A percentile compares a stretch with the other conserved stretches of the same genome.
Conservation (phyloP, 1,140 invertebrate species). For the Aethina tumida region DNA sequence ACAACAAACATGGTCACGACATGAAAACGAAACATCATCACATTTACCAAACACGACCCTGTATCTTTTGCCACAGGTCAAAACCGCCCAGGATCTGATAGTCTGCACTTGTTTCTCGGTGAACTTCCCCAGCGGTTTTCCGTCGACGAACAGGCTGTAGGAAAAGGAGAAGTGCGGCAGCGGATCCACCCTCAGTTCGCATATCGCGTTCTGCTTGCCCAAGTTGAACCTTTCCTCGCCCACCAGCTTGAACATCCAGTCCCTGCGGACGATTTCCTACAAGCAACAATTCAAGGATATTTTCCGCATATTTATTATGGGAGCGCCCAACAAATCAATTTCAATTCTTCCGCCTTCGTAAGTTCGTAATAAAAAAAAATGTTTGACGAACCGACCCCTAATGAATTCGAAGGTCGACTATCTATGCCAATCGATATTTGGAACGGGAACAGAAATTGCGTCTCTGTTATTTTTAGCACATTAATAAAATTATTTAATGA, state of each 20-base stretch:
- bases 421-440: too few relatives aligned
- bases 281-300: conserved; percentile 28
- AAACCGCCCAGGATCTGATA: conserved; percentile 40
- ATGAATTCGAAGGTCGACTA: too few relatives aligned
- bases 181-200: conserved; percentile 58
- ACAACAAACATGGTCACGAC: conserved; percentile 21
- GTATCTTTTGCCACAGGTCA: conserved; percentile 35
- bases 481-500: too few relatives aligned
- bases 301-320: too few relatives aligned
- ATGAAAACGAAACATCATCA: conserved; percentile 3
- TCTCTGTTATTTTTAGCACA: too few relatives aligned
- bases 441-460: too few relatives aligned
- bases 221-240: conserved; percentile 51
- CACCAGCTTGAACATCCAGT: conserved; percentile 86
- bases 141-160: conserved; percentile 64
- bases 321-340: too few relatives aligned
- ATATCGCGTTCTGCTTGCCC: conserved; percentile 34
- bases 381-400: too few relatives aligned
- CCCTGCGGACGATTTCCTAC: conserved; percentile 63
- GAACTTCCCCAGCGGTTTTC: conserved; percentile 68
- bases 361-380: too few relatives aligned
- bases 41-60: conserved; percentile 61
- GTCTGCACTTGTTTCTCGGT: conserved; percentile 63
- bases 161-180: conserved; percentile 69
- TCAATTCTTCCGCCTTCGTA: too few relatives aligned